A percentile compares a stretch with the other conserved stretches of the same genome.
These are phyloP conservation scores for Sminthurides aquaticus DNA, from an alignment of 2,888 invertebrate genomes.

Conservation along the genomic window DNA sequence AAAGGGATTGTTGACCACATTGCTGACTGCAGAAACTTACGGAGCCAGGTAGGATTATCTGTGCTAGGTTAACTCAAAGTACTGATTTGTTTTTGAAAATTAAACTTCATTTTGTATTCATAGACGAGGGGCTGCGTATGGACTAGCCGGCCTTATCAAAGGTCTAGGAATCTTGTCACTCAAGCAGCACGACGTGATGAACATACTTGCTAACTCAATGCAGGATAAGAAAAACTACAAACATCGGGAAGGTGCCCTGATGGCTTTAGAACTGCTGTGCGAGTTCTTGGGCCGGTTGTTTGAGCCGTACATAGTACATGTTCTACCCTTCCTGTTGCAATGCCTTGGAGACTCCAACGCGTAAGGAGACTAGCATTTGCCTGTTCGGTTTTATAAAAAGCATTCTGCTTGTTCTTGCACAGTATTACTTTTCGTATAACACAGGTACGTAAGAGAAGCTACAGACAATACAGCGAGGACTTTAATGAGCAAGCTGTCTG, in stretches of 20 bases:
- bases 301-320: constrained; percentile 97
- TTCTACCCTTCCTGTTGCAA: constrained; percentile 84
- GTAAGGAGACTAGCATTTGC: constrained; percentile 47
- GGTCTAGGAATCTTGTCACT: constrained; percentile 92
- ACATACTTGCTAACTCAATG: constrained; percentile 81
- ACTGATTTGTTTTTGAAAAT: not conserved
- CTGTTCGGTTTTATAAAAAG: constrained; percentile 2
- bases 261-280: constrained; percentile 96
- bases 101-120: not conserved
- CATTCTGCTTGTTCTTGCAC: not conserved
- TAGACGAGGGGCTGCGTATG: constrained; percentile 80
- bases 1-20: constrained; percentile 73
- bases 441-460: constrained; percentile 73
- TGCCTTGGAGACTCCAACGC: constrained; percentile 95
- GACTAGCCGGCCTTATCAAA: constrained; percentile 88
- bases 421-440: not conserved
- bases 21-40: constrained; percentile 85
- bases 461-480: constrained; percentile 94
- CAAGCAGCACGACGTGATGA: constrained; percentile 93
- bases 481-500: constrained; percentile 83
- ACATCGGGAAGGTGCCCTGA: constrained; percentile 86
- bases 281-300: constrained; percentile 90
- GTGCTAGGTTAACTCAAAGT: not conserved
- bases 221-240: constrained; percentile 95
- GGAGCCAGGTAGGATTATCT: constrained; percentile 63